Percentiles rank a stretch among this genome's conserved stretches.
Conservation (phyloP, 2,888 invertebrate genomes). For the Amphipoea oculea region DNA sequence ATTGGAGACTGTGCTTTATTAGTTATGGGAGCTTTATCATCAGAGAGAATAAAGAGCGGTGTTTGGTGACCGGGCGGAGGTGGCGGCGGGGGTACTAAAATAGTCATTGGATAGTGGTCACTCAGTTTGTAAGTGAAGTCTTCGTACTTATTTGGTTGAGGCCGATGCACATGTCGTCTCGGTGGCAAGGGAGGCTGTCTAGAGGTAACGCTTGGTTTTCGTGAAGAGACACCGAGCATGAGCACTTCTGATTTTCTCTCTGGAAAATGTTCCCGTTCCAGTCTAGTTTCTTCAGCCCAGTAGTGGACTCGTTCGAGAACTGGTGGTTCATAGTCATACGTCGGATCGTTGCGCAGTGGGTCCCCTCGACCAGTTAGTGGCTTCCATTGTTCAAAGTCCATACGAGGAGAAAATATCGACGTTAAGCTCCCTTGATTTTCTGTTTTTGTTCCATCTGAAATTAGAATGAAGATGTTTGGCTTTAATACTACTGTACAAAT, state of each 20-base stretch:
- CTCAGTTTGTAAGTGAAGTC: slow-evolving; percentile 88
- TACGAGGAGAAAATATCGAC: slow-evolving; percentile 92
- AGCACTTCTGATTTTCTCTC: slow-evolving; percentile 93
- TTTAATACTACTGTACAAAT: slow-evolving; percentile 8
- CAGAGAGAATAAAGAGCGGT: slow-evolving; percentile 78
- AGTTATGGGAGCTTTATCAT: slow-evolving; percentile 73
- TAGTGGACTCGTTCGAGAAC: slow-evolving; percentile 94
- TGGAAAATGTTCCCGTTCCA: slow-evolving; percentile 88
- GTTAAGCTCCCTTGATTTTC: slow-evolving; percentile 74
- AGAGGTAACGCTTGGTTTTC: slow-evolving; percentile 91
- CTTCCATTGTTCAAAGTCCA: slow-evolving; percentile 96
- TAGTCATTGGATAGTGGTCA: slow-evolving; percentile 91
- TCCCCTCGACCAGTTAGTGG: slow-evolving; percentile 94
- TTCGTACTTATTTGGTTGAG: slow-evolving; percentile 83
- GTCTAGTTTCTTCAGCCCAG: slow-evolving; percentile 93
- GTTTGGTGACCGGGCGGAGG: slow-evolving; percentile 86
- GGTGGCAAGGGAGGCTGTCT: slow-evolving; percentile 82
- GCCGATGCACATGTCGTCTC: slow-evolving; percentile 73
- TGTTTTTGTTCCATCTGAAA: slow-evolving; percentile 80
- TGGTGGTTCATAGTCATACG: slow-evolving; percentile 96
- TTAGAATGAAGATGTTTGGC: slow-evolving; percentile 11
- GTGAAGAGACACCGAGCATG: slow-evolving; percentile 92
- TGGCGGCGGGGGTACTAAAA: slow-evolving; percentile 93
- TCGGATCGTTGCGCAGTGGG: slow-evolving; percentile 95
- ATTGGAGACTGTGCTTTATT: slow-evolving; percentile 65